Conservation (phyloP, 2,888 invertebrate genomes). For the Drosophila limbata region DNA sequence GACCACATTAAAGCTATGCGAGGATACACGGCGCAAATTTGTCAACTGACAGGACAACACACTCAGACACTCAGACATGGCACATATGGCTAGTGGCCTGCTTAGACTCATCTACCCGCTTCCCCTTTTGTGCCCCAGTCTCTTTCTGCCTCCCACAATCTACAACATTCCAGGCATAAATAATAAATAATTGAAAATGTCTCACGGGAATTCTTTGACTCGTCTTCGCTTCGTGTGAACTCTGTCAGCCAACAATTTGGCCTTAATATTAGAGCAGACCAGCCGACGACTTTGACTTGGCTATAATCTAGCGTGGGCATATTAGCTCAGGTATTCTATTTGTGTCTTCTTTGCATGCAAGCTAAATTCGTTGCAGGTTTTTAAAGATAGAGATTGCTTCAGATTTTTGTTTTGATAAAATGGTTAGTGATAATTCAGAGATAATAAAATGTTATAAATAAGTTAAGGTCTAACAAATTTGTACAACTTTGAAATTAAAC, state of each 20-base stretch:
- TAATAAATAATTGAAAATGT: constrained; percentile 82
- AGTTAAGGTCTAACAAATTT: no score
- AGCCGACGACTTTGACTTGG: constrained; percentile 40
- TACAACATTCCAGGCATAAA: constrained; percentile 59
- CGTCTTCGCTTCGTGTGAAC: constrained; percentile 68
- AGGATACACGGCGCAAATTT: constrained; percentile 66
- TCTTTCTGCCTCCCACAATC: background rate
- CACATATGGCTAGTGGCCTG: constrained; percentile 67
- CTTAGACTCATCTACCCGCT: constrained; percentile 26
- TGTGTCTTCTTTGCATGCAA: background rate
- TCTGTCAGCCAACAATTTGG: constrained; percentile 74
- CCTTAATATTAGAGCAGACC: constrained; percentile 73
- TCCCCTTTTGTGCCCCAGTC: background rate
- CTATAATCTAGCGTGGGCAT: constrained; percentile 11
- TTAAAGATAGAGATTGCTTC: no score
- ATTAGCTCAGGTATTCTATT: constrained; percentile 3
- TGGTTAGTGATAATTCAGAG: no score
- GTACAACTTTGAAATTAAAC: no score
- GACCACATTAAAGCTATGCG: constrained; percentile 71
- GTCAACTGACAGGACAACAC: constrained; percentile 67
- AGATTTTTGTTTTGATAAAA: no score
- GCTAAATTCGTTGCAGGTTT: background rate
- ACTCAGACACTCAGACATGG: constrained; percentile 30
- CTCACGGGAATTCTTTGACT: constrained; percentile 67
- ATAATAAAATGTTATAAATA: no score